These are phyloP conservation scores for Edolisoma coerulescens DNA, from an alignment of 2,113 vertebrate genomes.

Conservation along the genomic window DNA sequence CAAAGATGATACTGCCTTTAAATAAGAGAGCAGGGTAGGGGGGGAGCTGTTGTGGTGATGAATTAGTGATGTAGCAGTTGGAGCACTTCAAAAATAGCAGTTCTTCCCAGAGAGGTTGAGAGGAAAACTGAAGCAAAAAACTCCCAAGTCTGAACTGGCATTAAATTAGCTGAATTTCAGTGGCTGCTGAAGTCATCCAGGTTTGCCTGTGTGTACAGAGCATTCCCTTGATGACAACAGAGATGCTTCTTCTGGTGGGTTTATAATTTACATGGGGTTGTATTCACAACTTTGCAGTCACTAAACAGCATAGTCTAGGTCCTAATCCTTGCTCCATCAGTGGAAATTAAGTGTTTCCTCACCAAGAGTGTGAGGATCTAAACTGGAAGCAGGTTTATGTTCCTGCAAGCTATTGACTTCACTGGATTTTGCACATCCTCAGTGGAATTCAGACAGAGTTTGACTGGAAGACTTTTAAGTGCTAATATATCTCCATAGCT, in stretches of 20 bases:
- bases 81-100: slow-evolving; percentile 5
- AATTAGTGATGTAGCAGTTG: neutral
- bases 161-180: slow-evolving; percentile 1
- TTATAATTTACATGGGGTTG: neutral
- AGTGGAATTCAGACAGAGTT: neutral
- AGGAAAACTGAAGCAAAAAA: neutral
- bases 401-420: neutral
- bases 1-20: neutral
- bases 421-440: neutral
- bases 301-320: neutral
- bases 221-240: neutral
- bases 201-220: neutral
- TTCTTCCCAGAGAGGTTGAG: neutral
- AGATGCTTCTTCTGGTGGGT: neutral
- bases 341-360: neutral
- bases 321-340: neutral
- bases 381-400: neutral
- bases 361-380: neutral
- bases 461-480: slow-evolving; percentile 26
- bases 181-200: neutral
- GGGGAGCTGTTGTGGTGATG: neutral
- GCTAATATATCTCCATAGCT: neutral
- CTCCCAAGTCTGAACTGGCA: neutral
- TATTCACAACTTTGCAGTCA: neutral
- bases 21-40: neutral